Base-by-base conservation (phyloP, 2,797 vertebrate species). In the Sebastes elongatus region DNA sequence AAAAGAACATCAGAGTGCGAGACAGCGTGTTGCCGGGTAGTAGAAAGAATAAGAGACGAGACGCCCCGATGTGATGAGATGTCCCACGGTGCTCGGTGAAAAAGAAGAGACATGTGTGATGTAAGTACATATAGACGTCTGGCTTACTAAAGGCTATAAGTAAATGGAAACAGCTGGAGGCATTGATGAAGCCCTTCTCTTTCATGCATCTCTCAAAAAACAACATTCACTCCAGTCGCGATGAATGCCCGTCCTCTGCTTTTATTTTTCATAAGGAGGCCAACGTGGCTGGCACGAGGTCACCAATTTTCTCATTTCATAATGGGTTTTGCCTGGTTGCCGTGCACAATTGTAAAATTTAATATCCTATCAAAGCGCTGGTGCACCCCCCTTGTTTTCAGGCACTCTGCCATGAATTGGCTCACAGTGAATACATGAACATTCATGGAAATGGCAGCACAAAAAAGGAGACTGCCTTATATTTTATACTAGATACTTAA, bases 281-380 rank as follows among this genome's bases (percentile, higher is more conserved):
- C 71, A 76, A 74, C 78, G 59, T 60, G 65, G 49, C 71, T 11
- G 28, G 25, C 13, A 60, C 16, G 4, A 81, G 85, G 75, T 82
- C 83, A 55, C 56, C 56, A 38, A 23, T 86, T 76, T 87, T 80
- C 76, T 86, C 67, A 42, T 77, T 83, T 82, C 72, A 61, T 69
- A 80, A 88, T 86, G 74, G 74, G 75, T 78, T 85, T 74, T 78
- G 33, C 78, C 18, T 52, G 56, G 66, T 81, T 80, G 63, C 49
- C 30, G 60, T 66, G 83, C 60, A 62, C 75, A 82, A 73, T 65
- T 81, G 69, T 74, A 53, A 77, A 81, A 83, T 90, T 72, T 56
- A 79, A 80, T 72, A 85, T 74, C 57, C 49, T 67, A 75, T 82
- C 78, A 87, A 76, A 76, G 63, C 62, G 30, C 68, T 75, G 59